Evolutionary conservation across 2,888 invertebrate genomes (phyloP).

Genomic region (Peribatodes rhomboidaria): DNA sequence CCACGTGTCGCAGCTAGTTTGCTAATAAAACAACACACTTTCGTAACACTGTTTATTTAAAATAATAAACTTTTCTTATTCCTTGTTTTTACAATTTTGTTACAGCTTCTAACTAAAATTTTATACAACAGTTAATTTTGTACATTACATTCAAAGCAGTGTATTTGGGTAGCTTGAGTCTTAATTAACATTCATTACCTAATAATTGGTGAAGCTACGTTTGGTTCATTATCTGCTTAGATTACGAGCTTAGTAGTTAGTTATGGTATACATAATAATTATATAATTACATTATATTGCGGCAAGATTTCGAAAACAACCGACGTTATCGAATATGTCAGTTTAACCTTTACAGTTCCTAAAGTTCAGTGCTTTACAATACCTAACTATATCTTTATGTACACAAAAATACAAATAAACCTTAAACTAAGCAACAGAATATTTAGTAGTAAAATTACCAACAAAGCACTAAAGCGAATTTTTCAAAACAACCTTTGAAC

Average conservation of each 20-base stretch:
- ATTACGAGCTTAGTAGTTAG: neutral
- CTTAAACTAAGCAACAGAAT: too few relatives aligned
- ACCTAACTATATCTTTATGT: too few relatives aligned
- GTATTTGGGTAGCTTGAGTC: slow-evolving; percentile 29
- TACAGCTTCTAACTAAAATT: slow-evolving; percentile 32
- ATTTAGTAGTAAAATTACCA: neutral
- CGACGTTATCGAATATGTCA: too few relatives aligned
- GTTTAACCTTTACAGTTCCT: too few relatives aligned
- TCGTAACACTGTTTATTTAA: slow-evolving; percentile 81
- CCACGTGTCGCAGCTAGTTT: too few relatives aligned
- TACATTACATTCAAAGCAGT: slow-evolving; percentile 51
- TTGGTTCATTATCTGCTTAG: slow-evolving; percentile 31
- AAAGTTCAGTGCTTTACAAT: too few relatives aligned
- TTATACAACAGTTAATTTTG: slow-evolving; percentile 33
- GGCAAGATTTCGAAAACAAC: neutral
- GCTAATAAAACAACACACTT: slow-evolving; percentile 46
- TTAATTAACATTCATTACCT: slow-evolving; percentile 18
- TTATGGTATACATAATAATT: neutral
- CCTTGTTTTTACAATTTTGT: slow-evolving; percentile 55
- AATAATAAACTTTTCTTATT: slow-evolving; percentile 77
- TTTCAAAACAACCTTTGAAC: too few relatives aligned
- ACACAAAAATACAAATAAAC: too few relatives aligned
- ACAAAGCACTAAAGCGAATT: too few relatives aligned
- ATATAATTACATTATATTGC: neutral
- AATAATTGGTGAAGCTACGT: slow-evolving; percentile 15